Evolutionary conservation across 2,888 invertebrate species (phyloP).

Genomic region (Mantis religiosa): DNA sequence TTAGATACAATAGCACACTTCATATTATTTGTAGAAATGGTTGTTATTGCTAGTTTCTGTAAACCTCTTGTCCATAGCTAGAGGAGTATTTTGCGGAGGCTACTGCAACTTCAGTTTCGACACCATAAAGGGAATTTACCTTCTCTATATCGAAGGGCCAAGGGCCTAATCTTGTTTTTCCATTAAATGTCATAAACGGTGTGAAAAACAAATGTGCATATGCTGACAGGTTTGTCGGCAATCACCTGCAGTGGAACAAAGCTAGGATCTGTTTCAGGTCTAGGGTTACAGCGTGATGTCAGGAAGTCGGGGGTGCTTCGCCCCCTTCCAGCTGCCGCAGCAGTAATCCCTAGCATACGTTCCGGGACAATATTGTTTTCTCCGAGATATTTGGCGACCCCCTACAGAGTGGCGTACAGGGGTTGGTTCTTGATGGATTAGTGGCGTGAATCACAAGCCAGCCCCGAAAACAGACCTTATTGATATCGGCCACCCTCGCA

Average conservation of each 20-base stretch:
- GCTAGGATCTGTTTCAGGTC: neutral
- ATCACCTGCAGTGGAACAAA: neutral
- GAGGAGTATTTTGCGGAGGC: no score
- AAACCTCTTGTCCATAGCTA: no score
- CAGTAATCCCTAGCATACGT: constrained; percentile 33
- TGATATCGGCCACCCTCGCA: neutral
- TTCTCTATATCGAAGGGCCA: no score
- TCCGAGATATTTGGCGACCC: constrained; percentile 24
- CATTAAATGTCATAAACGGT: neutral
- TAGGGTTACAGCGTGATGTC: neutral
- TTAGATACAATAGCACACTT: no score
- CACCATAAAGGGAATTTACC: no score
- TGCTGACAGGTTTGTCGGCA: neutral
- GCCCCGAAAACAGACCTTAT: neutral
- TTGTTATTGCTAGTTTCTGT: no score
- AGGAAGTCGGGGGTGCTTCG: constrained; percentile 3
- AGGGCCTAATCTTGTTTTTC: neutral
- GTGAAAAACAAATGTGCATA: neutral
- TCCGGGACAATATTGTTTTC: constrained; percentile 33
- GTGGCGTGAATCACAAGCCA: constrained; percentile 21
- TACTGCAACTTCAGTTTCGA: no score
- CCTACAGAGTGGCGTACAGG: neutral
- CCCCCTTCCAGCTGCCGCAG: constrained; percentile 21
- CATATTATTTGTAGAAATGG: no score
- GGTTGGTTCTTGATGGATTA: constrained; percentile 17